Evolutionary conservation across 2,888 invertebrate genomes (phyloP).

Genomic region (Idaea aversata): DNA sequence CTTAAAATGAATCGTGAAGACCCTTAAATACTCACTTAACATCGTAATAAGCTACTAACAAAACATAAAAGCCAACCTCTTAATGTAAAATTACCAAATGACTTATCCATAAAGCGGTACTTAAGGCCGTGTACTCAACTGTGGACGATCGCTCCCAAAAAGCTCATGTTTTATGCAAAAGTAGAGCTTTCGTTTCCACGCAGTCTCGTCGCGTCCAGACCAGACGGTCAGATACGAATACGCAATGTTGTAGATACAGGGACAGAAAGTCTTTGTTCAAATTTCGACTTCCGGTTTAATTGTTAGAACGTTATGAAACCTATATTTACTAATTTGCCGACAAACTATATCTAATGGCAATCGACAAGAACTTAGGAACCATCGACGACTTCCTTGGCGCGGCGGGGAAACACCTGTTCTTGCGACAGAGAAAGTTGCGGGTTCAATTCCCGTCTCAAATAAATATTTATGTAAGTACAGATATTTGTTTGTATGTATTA

Average conservation of each 20-base stretch:
- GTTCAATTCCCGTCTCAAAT: too few relatives aligned
- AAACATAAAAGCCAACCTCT: constrained; percentile 5
- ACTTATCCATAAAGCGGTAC: constrained; percentile 12
- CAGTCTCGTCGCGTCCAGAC: constrained; percentile 24
- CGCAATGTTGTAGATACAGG: constrained; percentile 21
- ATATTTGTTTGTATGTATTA: too few relatives aligned
- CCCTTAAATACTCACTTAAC: constrained; percentile 4
- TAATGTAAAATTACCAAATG: constrained; percentile 16
- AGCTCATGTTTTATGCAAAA: constrained; percentile 30
- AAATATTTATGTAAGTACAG: too few relatives aligned
- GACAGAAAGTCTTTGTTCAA: background rate
- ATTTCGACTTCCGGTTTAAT: background rate
- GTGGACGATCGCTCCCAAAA: constrained; percentile 36
- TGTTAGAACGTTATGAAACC: too few relatives aligned
- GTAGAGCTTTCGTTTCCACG: constrained; percentile 17
- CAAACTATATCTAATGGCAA: too few relatives aligned
- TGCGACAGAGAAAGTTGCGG: too few relatives aligned
- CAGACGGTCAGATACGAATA: constrained; percentile 27
- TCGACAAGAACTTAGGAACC: too few relatives aligned
- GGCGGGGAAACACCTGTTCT: too few relatives aligned
- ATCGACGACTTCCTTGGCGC: too few relatives aligned
- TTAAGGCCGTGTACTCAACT: constrained; percentile 25
- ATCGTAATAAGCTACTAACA: constrained; percentile 3
- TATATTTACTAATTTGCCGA: too few relatives aligned
- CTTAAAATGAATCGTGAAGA: background rate